Evolutionary conservation across 2,113 vertebrate genomes (phyloP).

Genomic region (Oxyura jamaicensis): DNA sequence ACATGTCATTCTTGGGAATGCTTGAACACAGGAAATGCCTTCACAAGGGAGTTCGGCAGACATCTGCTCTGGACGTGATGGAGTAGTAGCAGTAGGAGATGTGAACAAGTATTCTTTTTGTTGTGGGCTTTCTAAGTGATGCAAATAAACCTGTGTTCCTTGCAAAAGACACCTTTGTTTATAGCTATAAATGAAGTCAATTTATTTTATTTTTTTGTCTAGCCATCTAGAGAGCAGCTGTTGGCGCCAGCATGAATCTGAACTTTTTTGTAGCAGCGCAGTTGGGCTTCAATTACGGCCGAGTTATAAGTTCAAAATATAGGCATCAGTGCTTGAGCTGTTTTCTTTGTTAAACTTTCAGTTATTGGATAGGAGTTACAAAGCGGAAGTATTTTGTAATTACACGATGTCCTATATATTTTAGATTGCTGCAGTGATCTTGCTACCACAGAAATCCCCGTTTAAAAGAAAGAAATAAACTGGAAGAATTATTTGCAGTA

Average conservation of each 20-base stretch:
- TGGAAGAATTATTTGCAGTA: neutral
- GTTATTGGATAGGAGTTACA: neutral
- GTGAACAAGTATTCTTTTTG: slow-evolving; percentile 48
- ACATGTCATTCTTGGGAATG: neutral
- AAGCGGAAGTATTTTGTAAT: neutral
- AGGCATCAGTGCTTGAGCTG: neutral
- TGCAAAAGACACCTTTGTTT: slow-evolving; percentile 55
- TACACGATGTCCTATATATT: neutral
- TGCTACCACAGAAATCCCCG: neutral
- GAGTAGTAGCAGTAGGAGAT: neutral
- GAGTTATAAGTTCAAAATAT: slow-evolving; percentile 21
- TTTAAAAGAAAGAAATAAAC: neutral
- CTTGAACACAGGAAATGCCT: slow-evolving; percentile 25
- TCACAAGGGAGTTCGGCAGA: neutral
- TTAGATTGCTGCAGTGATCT: neutral
- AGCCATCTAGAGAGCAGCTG: slow-evolving; percentile 14
- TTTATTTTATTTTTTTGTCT: slow-evolving; percentile 18
- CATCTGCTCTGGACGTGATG: neutral
- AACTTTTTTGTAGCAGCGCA: slow-evolving; percentile 39
- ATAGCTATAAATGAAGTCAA: slow-evolving; percentile 39
- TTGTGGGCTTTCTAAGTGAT: slow-evolving; percentile 1
- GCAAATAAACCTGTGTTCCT: slow-evolving; percentile 25
- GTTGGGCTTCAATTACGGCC: slow-evolving; percentile 35
- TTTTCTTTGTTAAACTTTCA: slow-evolving; percentile 21
- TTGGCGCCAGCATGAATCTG: slow-evolving; percentile 53